Base-by-base conservation (phyloP, 2,888 invertebrate species). In the Dioctria linearis region DNA sequence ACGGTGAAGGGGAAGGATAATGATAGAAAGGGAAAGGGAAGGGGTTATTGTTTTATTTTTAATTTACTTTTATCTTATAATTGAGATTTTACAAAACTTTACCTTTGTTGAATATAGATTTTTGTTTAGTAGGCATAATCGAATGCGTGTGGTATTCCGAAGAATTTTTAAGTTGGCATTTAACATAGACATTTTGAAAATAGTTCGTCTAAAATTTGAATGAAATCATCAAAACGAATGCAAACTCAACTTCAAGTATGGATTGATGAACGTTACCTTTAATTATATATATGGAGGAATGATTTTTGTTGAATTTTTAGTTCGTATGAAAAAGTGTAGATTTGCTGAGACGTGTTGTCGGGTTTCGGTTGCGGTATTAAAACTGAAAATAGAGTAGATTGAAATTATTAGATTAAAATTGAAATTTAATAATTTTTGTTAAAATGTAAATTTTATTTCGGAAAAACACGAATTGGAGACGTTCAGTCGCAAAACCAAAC, bases 101-200 rank as follows among this genome's bases (percentile, higher is more conserved):
- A 73, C 73, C 73, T 73, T 73, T 13, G 73, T 54, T 9, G 73
- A 73, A 54, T 73, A 73, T 25, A 57, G 51, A 40, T 59, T 73
- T 39, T 25, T 73, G 40, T 40, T 54, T 5, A 73, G 57, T 25
- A 73, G 73, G 57, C 69, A 69, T 69, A 73, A 37, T 57, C 73
- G 73, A 13, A 59, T 37, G 8, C 73, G 73, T 40, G 73, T 57
- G 6, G 73, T 57, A 42, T 69, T 69, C 4, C 13, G 73, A n/a
- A 73, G 59, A 42, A 73, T 73, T 42, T 73, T 73, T 57, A 57
- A 40, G 8, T 59, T 37, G n/a, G 73, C 57, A 5, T 37, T 54
- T 57, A 73, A 43, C 73, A 73, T 73, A 4, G 73, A 73, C 73
- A 73, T 73, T n/a, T 73, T 73, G 42, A 39, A 69, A n/a, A 46